Evolutionary conservation across 2,888 invertebrate genomes (phyloP).

Genomic region (Himalopsyche kuldschensis): DNA sequence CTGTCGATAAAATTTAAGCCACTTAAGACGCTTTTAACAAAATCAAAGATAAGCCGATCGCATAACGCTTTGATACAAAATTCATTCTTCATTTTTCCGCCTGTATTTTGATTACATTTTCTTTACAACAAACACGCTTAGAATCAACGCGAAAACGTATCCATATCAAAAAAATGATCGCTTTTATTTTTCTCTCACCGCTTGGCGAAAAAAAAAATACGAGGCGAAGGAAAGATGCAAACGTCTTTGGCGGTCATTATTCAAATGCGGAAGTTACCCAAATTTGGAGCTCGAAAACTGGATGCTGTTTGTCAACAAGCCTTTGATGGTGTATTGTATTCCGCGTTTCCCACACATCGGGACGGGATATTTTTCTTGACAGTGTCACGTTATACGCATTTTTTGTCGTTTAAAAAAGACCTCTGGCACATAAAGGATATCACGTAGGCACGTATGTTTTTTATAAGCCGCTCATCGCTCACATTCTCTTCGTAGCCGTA

Average conservation of each 20-base stretch:
- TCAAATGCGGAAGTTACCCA: neutral
- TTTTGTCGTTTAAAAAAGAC: constrained; percentile 35
- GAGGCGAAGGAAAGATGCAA: neutral
- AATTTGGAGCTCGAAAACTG: neutral
- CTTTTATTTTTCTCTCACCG: neutral
- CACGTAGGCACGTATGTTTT: constrained; percentile 35
- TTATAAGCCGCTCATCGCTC: constrained; percentile 35
- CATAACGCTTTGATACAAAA: neutral
- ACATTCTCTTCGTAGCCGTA: constrained; percentile 19
- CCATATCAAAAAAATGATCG: neutral
- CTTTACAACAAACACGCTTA: neutral
- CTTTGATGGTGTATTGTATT: constrained; percentile 7
- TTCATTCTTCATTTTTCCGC: neutral
- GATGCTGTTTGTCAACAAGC: constrained; percentile 18
- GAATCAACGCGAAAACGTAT: neutral
- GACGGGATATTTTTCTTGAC: constrained; percentile 28
- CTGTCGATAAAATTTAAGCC: too few relatives aligned
- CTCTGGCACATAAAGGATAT: constrained; percentile 22
- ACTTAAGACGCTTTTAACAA: too few relatives aligned
- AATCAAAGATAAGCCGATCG: too few relatives aligned
- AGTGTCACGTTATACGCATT: constrained; percentile 35
- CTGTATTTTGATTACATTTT: neutral
- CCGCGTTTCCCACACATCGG: constrained; percentile 4
- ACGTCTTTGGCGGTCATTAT: neutral
- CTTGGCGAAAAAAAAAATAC: neutral